Conservation (phyloP, 2,797 vertebrate genomes). For the Pteropus rufus region DNA sequence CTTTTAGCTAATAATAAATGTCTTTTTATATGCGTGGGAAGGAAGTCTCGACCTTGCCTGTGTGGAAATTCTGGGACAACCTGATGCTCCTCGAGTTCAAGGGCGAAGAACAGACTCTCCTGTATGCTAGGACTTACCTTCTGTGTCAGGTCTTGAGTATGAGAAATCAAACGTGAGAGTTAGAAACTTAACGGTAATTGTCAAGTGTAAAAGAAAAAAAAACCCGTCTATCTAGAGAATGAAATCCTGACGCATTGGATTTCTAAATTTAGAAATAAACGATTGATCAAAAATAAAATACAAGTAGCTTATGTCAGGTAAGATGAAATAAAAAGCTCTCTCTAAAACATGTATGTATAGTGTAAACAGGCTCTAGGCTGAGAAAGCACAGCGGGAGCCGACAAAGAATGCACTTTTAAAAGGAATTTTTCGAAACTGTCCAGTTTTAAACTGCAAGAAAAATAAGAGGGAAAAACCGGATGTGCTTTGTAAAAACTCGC, state of each 20-base stretch:
- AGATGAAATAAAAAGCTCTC: not conserved
- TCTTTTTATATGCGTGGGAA: not conserved
- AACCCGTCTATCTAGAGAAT: not conserved
- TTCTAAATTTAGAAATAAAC: not conserved
- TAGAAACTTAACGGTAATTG: not conserved
- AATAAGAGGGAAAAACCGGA: not conserved
- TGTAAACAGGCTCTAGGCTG: not conserved
- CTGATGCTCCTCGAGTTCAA: not conserved
- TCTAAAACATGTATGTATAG: not conserved
- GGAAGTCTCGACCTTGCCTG: not conserved
- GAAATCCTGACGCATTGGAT: not conserved
- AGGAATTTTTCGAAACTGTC: not conserved
- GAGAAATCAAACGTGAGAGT: not conserved
- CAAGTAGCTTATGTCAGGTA: not conserved
- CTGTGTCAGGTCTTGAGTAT: not conserved
- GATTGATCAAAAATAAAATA: not conserved
- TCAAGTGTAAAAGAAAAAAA: not conserved
- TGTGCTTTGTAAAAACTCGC: not conserved
- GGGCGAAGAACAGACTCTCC: not conserved
- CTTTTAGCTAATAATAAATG: constrained; percentile 24
- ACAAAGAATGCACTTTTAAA: not conserved
- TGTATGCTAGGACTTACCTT: not conserved
- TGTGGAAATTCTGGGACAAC: not conserved
- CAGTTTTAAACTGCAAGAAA: constrained; percentile 14
- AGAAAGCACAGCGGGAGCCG: not conserved